Evolutionary conservation across 2,113 vertebrate species (phyloP).

Genomic region (Rhinolophus sinicus): DNA sequence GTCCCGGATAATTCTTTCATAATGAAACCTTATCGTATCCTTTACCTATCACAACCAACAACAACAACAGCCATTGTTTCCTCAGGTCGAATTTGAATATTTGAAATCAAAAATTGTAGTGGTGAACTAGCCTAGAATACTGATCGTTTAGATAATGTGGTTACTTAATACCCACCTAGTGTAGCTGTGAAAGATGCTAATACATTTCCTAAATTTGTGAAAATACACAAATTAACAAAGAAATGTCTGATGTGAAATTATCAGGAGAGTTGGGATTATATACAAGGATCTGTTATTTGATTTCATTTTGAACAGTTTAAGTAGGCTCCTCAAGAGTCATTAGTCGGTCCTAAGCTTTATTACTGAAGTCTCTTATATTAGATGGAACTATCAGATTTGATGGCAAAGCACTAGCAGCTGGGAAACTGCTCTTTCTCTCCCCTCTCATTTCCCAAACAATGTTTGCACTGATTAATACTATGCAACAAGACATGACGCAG

Average conservation of each 20-base stretch:
- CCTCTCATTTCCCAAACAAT: conserved; percentile 79
- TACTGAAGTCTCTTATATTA: conserved; percentile 63
- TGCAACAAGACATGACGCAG: conserved; percentile 79
- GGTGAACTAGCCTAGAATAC: not conserved
- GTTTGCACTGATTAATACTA: conserved; percentile 82
- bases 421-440: conserved; percentile 78
- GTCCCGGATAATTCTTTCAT: conserved; percentile 69
- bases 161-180: not conserved
- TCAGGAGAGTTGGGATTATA: conserved; percentile 26
- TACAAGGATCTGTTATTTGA: conserved; percentile 36
- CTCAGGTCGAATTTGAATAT: not conserved
- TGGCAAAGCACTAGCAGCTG: conserved; percentile 79
- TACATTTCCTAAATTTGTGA: conserved; percentile 33
- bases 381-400: conserved; percentile 73
- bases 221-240: conserved; percentile 32
- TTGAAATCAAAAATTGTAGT: conserved; percentile 49
- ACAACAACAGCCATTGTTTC: conserved; percentile 50
- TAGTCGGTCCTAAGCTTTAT: conserved; percentile 64
- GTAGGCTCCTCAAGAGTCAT: conserved; percentile 53
- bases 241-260: not conserved
- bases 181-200: conserved; percentile 25
- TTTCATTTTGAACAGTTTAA: conserved; percentile 64
- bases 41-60: conserved; percentile 59
- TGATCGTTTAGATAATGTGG: not conserved
- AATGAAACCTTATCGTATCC: conserved; percentile 70